A percentile compares a stretch with the other conserved stretches of the same genome.
Conservation (phyloP, 1,140 invertebrate genomes). For the Drosophila murphyi region DNA sequence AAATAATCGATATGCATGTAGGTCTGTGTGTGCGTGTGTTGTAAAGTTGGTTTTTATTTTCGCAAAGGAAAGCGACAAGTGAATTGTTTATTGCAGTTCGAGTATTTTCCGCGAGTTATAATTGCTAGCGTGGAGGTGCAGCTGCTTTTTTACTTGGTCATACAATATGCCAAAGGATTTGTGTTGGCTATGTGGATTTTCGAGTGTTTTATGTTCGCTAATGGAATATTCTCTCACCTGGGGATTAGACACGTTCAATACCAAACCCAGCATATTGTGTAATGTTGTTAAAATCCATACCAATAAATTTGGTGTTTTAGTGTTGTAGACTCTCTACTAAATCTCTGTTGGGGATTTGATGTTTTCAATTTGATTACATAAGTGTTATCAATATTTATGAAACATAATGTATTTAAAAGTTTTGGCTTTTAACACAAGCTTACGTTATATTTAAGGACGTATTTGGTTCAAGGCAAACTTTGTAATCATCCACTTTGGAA, state of each 20-base stretch:
- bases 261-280: slow-evolving; percentile 7
- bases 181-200: slow-evolving; percentile 4
- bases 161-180: slow-evolving; percentile 45
- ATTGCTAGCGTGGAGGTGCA: slow-evolving; percentile 25
- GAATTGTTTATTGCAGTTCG: slow-evolving; percentile 17
- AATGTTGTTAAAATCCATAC: slow-evolving; percentile 6
- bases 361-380: background rate
- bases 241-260: slow-evolving; percentile 42
- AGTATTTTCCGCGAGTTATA: slow-evolving; percentile 10
- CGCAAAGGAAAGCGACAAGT: slow-evolving; percentile 6
- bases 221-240: slow-evolving; percentile 25
- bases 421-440: slow-evolving; percentile 22
- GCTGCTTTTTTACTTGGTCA: slow-evolving; percentile 19
- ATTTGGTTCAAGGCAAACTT: slow-evolving; percentile 25
- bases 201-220: slow-evolving; percentile 30
- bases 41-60: slow-evolving; percentile 14
- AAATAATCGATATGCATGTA: background rate
- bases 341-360: background rate
- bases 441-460: slow-evolving; percentile 23
- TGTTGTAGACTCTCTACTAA: background rate
- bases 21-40: background rate
- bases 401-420: slow-evolving; percentile 1
- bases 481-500: slow-evolving; percentile 61
- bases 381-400: slow-evolving; percentile 2
- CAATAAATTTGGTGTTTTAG: slow-evolving; percentile 22